phyloP scores from a whole-genome alignment of 2,113 vertebrate species.

The Capreolus pygargus region DNA sequence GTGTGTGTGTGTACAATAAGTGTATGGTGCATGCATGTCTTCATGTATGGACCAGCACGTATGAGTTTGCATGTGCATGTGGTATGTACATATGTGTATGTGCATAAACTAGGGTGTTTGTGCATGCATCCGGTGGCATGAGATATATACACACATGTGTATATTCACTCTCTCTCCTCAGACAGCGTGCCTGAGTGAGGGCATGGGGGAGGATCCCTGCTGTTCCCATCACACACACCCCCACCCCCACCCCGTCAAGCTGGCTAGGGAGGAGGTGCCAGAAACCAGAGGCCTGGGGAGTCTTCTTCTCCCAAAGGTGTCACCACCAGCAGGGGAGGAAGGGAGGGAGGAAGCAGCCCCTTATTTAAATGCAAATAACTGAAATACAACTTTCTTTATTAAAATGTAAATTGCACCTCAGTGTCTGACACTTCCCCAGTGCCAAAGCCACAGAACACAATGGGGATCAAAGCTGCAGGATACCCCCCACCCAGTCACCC shows the following conservation, averaged over 20 bases:
- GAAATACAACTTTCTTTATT: constrained; percentile 80
- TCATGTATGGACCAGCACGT: fast-evolving
- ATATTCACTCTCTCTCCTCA: background rate
- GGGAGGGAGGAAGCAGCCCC: constrained; percentile 26
- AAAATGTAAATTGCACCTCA: constrained; percentile 80
- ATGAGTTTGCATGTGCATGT: fast-evolving
- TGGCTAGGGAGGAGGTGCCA: background rate
- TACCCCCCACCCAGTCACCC: background rate
- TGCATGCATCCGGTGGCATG: fast-evolving
- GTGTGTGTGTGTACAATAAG: background rate
- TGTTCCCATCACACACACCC: background rate
- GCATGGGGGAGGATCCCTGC: background rate
- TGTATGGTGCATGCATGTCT: background rate
- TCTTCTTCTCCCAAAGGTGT: constrained; percentile 58
- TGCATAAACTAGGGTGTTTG: fast-evolving
- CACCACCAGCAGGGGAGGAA: background rate
- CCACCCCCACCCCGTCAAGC: background rate
- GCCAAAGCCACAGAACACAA: constrained; percentile 7
- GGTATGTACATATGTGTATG: background rate
- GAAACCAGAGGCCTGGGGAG: background rate
- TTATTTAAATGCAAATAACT: constrained; percentile 83
- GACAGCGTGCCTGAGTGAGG: fast-evolving
- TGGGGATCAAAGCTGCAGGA: background rate
- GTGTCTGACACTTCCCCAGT: constrained; percentile 1
- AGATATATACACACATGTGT: background rate